A percentile compares a stretch with the other conserved stretches of the same genome.
phyloP scores from a whole-genome alignment of 2,888 invertebrate genomes.

The Chymomyza fuscimana region DNA sequence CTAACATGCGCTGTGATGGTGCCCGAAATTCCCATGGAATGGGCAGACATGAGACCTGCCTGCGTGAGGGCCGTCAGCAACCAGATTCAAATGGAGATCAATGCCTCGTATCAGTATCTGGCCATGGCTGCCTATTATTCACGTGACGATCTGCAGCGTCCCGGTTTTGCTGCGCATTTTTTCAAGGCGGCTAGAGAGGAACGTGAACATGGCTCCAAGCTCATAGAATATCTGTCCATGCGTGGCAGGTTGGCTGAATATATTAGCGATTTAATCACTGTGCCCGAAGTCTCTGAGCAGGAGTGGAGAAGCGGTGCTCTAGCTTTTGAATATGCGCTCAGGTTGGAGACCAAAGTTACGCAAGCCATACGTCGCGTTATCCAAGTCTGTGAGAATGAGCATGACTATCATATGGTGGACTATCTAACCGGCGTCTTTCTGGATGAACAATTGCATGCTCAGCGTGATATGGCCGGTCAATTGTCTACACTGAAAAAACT shows the following conservation, averaged over 20 bases:
- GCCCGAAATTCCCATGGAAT: slow-evolving; percentile 82
- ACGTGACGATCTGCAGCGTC: slow-evolving; percentile 87
- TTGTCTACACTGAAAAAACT: slow-evolving; percentile 88
- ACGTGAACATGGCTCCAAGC: slow-evolving; percentile 91
- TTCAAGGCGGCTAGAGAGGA: slow-evolving; percentile 92
- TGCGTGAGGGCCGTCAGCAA: slow-evolving; percentile 84
- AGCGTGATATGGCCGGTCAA: slow-evolving; percentile 90
- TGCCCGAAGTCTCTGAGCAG: slow-evolving; percentile 64
- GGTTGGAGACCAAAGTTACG: slow-evolving; percentile 89
- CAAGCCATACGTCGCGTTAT: slow-evolving; percentile 87
- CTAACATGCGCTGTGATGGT: slow-evolving; percentile 83
- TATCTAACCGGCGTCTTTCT: slow-evolving; percentile 87
- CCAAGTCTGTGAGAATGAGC: slow-evolving; percentile 83
- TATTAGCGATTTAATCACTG: slow-evolving; percentile 67
- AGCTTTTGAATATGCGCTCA: slow-evolving; percentile 88
- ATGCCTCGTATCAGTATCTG: slow-evolving; percentile 90
- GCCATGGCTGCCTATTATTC: slow-evolving; percentile 93
- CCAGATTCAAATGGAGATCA: slow-evolving; percentile 89
- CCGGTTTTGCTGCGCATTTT: slow-evolving; percentile 93
- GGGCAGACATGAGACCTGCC: slow-evolving; percentile 85
- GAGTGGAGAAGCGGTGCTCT: slow-evolving; percentile 81
- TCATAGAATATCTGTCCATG: slow-evolving; percentile 93
- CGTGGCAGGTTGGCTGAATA: slow-evolving; percentile 85
- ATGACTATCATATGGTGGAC: slow-evolving; percentile 91
- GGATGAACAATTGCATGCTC: slow-evolving; percentile 93